These are phyloP conservation scores for Coregonus suidteri DNA, from an alignment of 2,797 vertebrate species.

Conservation along the genomic window DNA sequence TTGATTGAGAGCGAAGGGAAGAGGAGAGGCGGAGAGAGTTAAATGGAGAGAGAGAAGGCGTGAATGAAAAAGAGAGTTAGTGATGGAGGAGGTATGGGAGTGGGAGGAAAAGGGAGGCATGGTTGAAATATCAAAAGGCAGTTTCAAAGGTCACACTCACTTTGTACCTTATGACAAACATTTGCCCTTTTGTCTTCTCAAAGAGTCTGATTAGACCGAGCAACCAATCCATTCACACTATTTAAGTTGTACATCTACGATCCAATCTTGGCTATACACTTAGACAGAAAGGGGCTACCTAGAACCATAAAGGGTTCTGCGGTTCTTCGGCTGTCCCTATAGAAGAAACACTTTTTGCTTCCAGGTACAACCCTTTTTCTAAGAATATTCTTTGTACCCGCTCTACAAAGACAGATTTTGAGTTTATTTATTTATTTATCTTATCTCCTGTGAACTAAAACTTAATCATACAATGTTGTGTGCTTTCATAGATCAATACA, in stretches of 20 bases:
- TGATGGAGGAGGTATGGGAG: constrained; percentile 10
- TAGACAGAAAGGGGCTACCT: neutral
- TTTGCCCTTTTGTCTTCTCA: constrained; percentile 59
- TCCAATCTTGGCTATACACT: neutral
- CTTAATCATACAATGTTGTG: neutral
- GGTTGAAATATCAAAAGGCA: constrained; percentile 63
- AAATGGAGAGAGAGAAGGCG: neutral
- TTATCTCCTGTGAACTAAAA: neutral
- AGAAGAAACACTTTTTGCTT: neutral
- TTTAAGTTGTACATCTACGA: neutral
- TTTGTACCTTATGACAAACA: constrained; percentile 71
- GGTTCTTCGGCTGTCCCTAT: neutral
- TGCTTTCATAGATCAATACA: constrained; percentile 3
- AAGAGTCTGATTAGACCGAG: constrained; percentile 54
- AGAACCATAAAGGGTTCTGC: neutral
- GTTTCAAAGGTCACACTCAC: constrained; percentile 73
- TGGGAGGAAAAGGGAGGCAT: neutral
- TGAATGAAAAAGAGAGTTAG: neutral
- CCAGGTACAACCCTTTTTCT: neutral
- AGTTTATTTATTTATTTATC: neutral
- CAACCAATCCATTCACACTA: constrained; percentile 28
- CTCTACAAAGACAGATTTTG: neutral
- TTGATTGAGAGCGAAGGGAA: neutral
- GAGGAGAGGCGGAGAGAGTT: neutral
- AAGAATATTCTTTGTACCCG: neutral